Percentiles rank a stretch among this genome's conserved stretches.
These are phyloP conservation scores for Dascillus cervinus DNA, from an alignment of 2,888 invertebrate genomes.

Conservation along the genomic window DNA sequence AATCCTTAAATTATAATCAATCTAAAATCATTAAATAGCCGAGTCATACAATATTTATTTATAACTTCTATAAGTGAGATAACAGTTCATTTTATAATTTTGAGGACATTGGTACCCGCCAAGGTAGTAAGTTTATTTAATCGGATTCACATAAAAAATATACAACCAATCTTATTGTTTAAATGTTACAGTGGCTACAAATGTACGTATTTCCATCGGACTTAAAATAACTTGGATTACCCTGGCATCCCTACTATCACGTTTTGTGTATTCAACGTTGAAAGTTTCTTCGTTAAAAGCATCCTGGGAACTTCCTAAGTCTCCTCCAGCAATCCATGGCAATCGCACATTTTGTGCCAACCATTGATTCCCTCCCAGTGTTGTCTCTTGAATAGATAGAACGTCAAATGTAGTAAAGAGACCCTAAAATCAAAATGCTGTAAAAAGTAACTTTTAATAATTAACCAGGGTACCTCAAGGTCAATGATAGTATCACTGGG, in stretches of 20 bases:
- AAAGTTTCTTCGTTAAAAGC: neutral
- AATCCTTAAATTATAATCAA: too few species aligned
- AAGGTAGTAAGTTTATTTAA: too few species aligned
- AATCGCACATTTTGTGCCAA: constrained; percentile 45
- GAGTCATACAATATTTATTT: too few species aligned
- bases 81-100: too few species aligned
- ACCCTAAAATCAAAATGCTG: constrained; percentile 30
- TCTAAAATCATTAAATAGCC: too few species aligned
- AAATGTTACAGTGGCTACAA: constrained; percentile 25
- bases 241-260: constrained; percentile 3
- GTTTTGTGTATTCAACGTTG: constrained; percentile 1
- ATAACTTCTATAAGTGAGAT: too few species aligned
- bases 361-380: constrained; percentile 24
- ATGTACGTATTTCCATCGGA: constrained; percentile 69
- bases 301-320: neutral
- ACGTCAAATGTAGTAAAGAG: constrained; percentile 45
- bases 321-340: too few species aligned
- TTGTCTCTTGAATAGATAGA: constrained; percentile 23
- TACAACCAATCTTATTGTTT: too few species aligned
- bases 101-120: too few species aligned
- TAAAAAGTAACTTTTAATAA: constrained; percentile 5
- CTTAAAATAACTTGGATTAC: constrained; percentile 45
- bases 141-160: too few species aligned
- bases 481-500: constrained; percentile 47
- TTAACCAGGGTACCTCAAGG: constrained; percentile 37